Evolutionary conservation across 35 echinoderm and acorn worm species (phyloP).

Genomic region (Lytechinus pictus): DNA sequence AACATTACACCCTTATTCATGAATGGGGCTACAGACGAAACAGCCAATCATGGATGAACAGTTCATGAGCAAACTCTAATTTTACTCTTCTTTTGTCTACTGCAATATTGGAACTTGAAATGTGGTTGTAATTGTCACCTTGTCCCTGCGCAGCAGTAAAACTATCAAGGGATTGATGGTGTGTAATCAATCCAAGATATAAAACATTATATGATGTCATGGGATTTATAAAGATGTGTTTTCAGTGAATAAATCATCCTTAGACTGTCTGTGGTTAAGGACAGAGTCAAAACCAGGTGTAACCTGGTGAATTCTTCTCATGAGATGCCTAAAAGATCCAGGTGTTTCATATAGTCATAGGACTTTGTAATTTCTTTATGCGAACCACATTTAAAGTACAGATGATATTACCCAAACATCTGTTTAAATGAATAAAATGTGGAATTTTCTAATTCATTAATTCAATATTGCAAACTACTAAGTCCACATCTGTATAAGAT

Average conservation of each 20-base stretch:
- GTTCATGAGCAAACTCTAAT: not conserved
- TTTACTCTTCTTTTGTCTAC: not conserved
- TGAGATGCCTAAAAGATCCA: not conserved
- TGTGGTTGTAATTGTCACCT: not conserved
- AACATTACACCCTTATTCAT: not conserved
- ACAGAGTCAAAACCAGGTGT: not conserved
- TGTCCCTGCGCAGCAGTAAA: not conserved
- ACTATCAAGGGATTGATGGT: not conserved
- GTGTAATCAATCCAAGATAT: slow-evolving; percentile 2
- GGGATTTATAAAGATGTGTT: not conserved
- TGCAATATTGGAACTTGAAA: not conserved
- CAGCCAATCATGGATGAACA: not conserved
- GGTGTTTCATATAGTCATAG: not conserved
- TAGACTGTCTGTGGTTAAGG: not conserved
- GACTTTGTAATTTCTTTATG: not conserved
- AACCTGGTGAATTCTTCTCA: not conserved
- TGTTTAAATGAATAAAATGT: not conserved
- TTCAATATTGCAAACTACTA: not conserved
- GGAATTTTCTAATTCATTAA: not conserved
- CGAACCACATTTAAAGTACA: not conserved
- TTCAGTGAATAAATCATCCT: not conserved
- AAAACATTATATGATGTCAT: not conserved
- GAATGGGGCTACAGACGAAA: not conserved
- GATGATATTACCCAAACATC: not conserved
- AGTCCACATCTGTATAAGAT: slow-evolving; percentile 18